Evolutionary conservation across 1,140 invertebrate species (phyloP).

Genomic region (Drosophila orena): DNA sequence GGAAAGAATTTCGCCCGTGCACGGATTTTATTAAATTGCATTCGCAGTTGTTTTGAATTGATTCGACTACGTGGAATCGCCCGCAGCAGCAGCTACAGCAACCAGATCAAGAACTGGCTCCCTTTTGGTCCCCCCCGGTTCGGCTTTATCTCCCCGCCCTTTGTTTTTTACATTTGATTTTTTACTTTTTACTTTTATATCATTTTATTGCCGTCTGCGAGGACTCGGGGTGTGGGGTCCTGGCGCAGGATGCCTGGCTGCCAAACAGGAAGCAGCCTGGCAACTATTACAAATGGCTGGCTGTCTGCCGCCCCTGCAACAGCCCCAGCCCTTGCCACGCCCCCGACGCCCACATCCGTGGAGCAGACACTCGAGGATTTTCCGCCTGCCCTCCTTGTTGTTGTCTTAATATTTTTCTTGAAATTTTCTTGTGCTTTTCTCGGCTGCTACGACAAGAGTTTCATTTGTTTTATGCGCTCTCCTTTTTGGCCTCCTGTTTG

Average conservation of each 20-base stretch:
- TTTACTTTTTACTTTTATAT: slow-evolving; percentile 55
- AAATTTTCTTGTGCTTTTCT: slow-evolving; percentile 81
- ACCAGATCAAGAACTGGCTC: slow-evolving; percentile 37
- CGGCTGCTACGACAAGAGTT: slow-evolving; percentile 71
- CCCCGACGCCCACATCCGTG: slow-evolving; percentile 25
- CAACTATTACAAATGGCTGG: slow-evolving; percentile 80
- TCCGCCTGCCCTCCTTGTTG: slow-evolving; percentile 47
- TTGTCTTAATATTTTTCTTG: slow-evolving; percentile 82
- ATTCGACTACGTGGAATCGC: slow-evolving; percentile 74
- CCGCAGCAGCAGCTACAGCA: slow-evolving; percentile 52
- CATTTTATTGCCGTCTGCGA: slow-evolving; percentile 64
- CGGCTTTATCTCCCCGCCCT: slow-evolving; percentile 35
- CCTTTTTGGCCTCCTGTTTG: slow-evolving; percentile 75
- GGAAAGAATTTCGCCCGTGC: slow-evolving; percentile 69
- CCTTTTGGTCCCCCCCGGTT: neutral
- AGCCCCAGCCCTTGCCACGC: neutral
- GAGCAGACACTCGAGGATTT: slow-evolving; percentile 64
- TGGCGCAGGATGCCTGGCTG: slow-evolving; percentile 45
- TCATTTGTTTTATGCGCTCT: slow-evolving; percentile 83
- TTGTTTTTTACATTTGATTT: slow-evolving; percentile 80
- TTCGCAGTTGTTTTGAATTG: slow-evolving; percentile 84
- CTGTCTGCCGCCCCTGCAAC: slow-evolving; percentile 15
- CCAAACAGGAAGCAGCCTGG: slow-evolving; percentile 48
- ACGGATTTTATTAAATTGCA: slow-evolving; percentile 85
- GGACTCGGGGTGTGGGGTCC: neutral